phyloP scores from a whole-genome alignment of 2,888 invertebrate genomes.

The Anarsia innoxiella region DNA sequence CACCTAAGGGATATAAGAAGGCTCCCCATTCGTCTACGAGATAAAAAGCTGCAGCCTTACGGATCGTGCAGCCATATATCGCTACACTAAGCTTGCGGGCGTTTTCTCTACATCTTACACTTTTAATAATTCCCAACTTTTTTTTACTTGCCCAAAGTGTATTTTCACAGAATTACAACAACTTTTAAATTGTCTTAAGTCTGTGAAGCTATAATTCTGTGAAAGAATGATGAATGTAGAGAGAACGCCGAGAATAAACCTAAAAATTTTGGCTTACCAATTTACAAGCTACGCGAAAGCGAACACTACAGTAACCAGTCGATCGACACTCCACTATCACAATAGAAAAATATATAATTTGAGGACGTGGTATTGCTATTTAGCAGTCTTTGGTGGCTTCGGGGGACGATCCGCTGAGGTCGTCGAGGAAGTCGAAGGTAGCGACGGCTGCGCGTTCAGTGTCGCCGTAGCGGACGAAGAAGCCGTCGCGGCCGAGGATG shows the following conservation, averaged over 20 bases:
- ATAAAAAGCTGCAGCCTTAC: conserved; percentile 63
- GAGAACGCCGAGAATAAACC: conserved; percentile 27
- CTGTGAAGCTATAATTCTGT: too few species aligned
- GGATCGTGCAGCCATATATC: conserved; percentile 41
- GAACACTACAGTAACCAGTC: conserved; percentile 24
- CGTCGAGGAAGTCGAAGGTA: conserved; percentile 87
- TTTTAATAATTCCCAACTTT: neutral
- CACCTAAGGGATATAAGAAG: conserved; percentile 42
- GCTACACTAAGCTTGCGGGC: conserved; percentile 34
- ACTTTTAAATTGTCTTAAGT: too few species aligned
- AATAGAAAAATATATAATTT: conserved; percentile 59
- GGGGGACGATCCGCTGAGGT: conserved; percentile 67
- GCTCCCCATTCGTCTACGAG: conserved; percentile 29
- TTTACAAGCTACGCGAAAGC: conserved; percentile 40
- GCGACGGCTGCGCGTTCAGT: conserved; percentile 86
- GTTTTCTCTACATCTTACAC: conserved; percentile 1
- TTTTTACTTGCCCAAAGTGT: too few species aligned
- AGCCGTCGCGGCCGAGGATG: conserved; percentile 84
- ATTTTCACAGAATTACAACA: too few species aligned
- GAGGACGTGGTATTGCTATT: conserved; percentile 44
- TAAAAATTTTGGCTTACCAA: conserved; percentile 43
- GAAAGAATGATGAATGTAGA: neutral
- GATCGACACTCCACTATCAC: conserved; percentile 33
- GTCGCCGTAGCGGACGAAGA: conserved; percentile 86
- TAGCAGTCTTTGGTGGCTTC: conserved; percentile 65